Evolutionary conservation across 2,888 invertebrate genomes (phyloP).

Genomic region (Athalia circularis): DNA sequence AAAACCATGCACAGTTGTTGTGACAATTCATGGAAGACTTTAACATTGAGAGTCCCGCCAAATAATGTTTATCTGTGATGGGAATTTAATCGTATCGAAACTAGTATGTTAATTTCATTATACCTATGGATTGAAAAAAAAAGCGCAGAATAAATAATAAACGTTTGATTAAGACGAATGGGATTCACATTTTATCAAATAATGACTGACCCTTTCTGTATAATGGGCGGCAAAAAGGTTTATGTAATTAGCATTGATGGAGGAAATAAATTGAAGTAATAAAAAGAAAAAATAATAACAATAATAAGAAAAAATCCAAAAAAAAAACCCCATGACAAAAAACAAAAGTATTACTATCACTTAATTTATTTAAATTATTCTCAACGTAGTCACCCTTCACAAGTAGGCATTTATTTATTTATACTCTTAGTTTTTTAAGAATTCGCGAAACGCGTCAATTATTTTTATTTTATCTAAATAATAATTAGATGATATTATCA

Average conservation of each 20-base stretch:
- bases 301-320: constrained; percentile 45
- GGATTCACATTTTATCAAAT: constrained; percentile 64
- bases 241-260: constrained; percentile 59
- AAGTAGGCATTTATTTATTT: neutral
- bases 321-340: constrained; percentile 2
- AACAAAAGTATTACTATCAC: constrained; percentile 8
- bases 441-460: too few relatives aligned
- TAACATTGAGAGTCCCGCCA: constrained; percentile 17
- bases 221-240: constrained; percentile 46
- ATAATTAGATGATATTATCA: constrained; percentile 67
- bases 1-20: constrained; percentile 27
- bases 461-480: constrained; percentile 52
- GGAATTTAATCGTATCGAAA: constrained; percentile 19
- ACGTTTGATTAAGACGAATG: constrained; percentile 51
- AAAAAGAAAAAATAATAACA: constrained; percentile 49
- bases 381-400: neutral
- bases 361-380: constrained; percentile 23
- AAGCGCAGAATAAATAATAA: constrained; percentile 18
- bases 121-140: neutral
- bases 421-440: constrained; percentile 16
- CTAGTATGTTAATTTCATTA: constrained; percentile 7
- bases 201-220: constrained; percentile 59
- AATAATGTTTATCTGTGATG: constrained; percentile 36
- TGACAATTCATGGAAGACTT: constrained; percentile 42
- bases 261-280: constrained; percentile 48